A percentile compares a stretch with the other conserved stretches of the same genome.
These are phyloP conservation scores for Centroberyx gerrardi DNA, from an alignment of 2,797 vertebrate species.

Conservation along the genomic window DNA sequence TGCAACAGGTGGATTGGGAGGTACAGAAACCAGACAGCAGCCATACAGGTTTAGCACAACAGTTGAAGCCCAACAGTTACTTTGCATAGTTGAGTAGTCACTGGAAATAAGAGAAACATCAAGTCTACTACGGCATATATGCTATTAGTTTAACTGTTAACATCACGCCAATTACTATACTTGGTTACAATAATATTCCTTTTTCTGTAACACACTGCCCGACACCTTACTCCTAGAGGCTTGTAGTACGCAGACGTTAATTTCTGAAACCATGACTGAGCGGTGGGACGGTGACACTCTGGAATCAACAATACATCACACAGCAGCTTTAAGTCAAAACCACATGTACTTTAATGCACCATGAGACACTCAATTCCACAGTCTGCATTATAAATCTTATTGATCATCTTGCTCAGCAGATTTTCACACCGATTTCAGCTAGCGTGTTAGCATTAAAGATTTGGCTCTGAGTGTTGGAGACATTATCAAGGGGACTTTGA, in stretches of 20 bases:
- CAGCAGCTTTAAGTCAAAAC: conserved; percentile 5
- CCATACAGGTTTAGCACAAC: conserved; percentile 29
- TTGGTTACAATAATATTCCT: conserved; percentile 2
- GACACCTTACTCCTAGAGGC: background rate
- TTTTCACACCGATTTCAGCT: conserved; percentile 18
- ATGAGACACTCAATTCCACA: conserved; percentile 13
- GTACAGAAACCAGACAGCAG: conserved; percentile 1
- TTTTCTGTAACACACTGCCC: background rate
- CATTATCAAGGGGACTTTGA: background rate
- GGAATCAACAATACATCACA: conserved; percentile 34
- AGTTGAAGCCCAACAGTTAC: conserved; percentile 35
- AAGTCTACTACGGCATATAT: conserved; percentile 10
- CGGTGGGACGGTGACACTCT: background rate
- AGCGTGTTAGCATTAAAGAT: background rate
- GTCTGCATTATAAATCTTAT: conserved; percentile 13
- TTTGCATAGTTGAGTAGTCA: conserved; percentile 67
- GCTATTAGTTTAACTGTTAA: conserved; percentile 7
- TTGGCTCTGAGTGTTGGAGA: background rate
- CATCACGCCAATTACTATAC: background rate
- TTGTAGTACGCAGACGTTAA: background rate
- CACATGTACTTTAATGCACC: conserved; percentile 42
- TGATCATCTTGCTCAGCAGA: conserved; percentile 7
- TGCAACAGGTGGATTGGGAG: background rate
- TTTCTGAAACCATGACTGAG: background rate
- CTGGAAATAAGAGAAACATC: conserved; percentile 10